A percentile compares a stretch with the other conserved stretches of the same genome.
phyloP scores from a whole-genome alignment of 2,888 invertebrate species.

The Hydraecia micacea region DNA sequence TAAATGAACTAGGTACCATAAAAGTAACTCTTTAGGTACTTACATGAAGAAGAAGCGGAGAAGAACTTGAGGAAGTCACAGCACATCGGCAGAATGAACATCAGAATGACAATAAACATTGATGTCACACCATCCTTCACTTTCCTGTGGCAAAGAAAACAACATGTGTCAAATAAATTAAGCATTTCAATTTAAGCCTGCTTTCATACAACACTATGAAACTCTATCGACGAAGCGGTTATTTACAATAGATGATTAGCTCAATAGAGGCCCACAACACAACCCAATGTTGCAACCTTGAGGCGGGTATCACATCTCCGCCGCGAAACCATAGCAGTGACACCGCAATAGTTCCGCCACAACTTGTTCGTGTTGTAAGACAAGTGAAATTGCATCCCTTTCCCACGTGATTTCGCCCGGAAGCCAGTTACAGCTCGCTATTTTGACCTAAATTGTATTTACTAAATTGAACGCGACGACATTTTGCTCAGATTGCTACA shows the following conservation, averaged over 20 bases:
- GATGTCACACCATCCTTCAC: conserved; percentile 96
- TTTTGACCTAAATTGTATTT: too few relatives aligned
- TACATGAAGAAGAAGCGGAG: conserved; percentile 83
- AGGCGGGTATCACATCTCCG: too few relatives aligned
- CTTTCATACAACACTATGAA: background rate
- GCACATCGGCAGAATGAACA: conserved; percentile 96
- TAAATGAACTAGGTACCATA: background rate
- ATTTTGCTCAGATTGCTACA: too few relatives aligned
- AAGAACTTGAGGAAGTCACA: conserved; percentile 94
- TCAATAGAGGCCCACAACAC: background rate
- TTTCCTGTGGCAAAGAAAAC: conserved; percentile 83
- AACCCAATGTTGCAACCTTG: background rate
- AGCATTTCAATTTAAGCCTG: background rate
- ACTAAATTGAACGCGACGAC: too few relatives aligned
- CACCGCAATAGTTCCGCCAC: too few relatives aligned
- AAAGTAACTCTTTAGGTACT: conserved; percentile 65
- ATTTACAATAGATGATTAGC: background rate
- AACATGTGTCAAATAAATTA: background rate
- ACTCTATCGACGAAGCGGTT: background rate
- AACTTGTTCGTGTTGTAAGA: too few relatives aligned
- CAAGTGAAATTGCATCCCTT: too few relatives aligned
- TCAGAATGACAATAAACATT: conserved; percentile 94
- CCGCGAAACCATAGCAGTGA: too few relatives aligned
- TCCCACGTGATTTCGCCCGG: too few relatives aligned
- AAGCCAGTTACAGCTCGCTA: too few relatives aligned